Percentiles rank a stretch among this genome's conserved stretches.
phyloP scores from a whole-genome alignment of 2,113 vertebrate genomes.

The Gambusia holbrooki region DNA sequence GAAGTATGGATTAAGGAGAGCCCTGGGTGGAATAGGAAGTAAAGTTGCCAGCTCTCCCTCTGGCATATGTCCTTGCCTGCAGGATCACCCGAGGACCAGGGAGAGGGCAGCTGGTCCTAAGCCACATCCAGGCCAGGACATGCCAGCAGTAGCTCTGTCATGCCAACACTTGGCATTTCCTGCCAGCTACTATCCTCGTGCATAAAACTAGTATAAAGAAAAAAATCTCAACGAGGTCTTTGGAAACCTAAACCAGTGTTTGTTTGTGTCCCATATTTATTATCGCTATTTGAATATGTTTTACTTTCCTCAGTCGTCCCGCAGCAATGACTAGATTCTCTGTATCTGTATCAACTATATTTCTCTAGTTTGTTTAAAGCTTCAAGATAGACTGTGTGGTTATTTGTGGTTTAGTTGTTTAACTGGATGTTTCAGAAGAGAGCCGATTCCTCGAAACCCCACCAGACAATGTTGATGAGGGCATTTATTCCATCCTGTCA shows the following conservation, averaged over 20 bases:
- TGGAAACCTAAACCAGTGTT: slow-evolving; percentile 15
- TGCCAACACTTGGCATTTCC: slow-evolving; percentile 49
- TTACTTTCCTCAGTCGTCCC: neutral
- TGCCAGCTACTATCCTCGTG: slow-evolving; percentile 45
- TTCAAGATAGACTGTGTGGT: neutral
- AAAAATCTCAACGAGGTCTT: slow-evolving; percentile 36
- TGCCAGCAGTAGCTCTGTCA: slow-evolving; percentile 43
- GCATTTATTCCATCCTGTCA: slow-evolving; percentile 57
- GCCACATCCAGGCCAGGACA: slow-evolving; percentile 51
- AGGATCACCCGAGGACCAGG: slow-evolving; percentile 67
- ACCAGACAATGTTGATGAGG: slow-evolving; percentile 47
- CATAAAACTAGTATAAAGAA: slow-evolving; percentile 46
- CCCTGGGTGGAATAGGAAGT: slow-evolving; percentile 81
- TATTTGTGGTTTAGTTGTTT: slow-evolving; percentile 34
- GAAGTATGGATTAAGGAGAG: slow-evolving; percentile 71
- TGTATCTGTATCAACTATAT: neutral
- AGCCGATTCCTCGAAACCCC: slow-evolving; percentile 40
- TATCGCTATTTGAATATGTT: slow-evolving; percentile 14
- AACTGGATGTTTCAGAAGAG: slow-evolving; percentile 34
- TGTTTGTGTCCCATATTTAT: slow-evolving; percentile 8
- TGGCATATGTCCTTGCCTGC: slow-evolving; percentile 79
- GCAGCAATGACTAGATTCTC: neutral
- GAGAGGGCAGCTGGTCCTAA: slow-evolving; percentile 81
- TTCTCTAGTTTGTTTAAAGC: slow-evolving; percentile 1
- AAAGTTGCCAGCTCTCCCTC: slow-evolving; percentile 81